phyloP scores from a whole-genome alignment of 2,797 vertebrate species.

The Spinibarbus caldwelli region DNA sequence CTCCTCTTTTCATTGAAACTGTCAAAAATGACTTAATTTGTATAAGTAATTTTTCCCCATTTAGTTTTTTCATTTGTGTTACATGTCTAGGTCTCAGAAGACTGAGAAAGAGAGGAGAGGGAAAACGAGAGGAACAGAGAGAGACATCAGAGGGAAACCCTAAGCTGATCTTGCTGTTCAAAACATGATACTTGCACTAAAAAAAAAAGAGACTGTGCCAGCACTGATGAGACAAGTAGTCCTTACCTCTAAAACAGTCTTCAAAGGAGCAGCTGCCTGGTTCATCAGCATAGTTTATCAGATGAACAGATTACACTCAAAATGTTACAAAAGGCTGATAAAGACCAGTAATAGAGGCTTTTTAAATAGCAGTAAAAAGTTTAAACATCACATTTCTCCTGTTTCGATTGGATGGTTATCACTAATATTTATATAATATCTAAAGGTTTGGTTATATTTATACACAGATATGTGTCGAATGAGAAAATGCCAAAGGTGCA shows the following conservation, averaged over 20 bases:
- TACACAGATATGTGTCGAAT: background rate
- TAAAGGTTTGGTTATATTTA: slow-evolving; percentile 10
- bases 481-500: slow-evolving; percentile 35
- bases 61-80: slow-evolving; percentile 1
- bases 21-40: too few relatives aligned
- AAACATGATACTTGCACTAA: slow-evolving; percentile 30
- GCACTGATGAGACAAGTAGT: slow-evolving; percentile 17
- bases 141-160: slow-evolving; percentile 48
- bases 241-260: slow-evolving; percentile 25
- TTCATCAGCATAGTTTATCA: slow-evolving; percentile 32
- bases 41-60: background rate
- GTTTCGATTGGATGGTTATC: background rate
- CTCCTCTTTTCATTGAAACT: background rate
- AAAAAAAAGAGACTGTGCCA: slow-evolving; percentile 38
- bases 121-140: slow-evolving; percentile 18
- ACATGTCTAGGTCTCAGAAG: slow-evolving; percentile 21
- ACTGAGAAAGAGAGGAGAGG: background rate
- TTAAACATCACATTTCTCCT: background rate
- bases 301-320: slow-evolving; percentile 28
- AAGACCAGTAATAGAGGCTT: slow-evolving; percentile 22
- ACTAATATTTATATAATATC: background rate
- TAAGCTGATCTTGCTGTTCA: slow-evolving; percentile 44
- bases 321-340: slow-evolving; percentile 1
- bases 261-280: slow-evolving; percentile 20
- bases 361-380: slow-evolving; percentile 5